Conservation (phyloP, 1,140 invertebrate genomes). For the Marisa cornuarietis region DNA sequence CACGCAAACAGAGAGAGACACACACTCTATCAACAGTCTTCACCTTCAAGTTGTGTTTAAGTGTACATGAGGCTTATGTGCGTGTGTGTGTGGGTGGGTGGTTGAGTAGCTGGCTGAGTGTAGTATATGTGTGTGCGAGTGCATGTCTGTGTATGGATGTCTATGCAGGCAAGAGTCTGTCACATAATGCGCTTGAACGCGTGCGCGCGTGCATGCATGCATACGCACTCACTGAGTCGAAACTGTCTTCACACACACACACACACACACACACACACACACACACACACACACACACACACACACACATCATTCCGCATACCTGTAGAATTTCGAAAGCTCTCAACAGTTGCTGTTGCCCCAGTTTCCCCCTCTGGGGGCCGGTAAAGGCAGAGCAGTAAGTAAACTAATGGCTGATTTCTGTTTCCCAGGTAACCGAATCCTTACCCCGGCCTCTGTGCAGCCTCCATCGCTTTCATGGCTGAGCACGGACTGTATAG, state of each 20-base stretch:
- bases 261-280: background rate
- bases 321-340: background rate
- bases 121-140: slow-evolving; percentile 1
- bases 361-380: no score
- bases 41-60: background rate
- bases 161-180: background rate
- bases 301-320: background rate
- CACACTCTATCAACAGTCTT: background rate
- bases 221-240: background rate
- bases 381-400: background rate
- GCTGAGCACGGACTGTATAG: no score
- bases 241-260: background rate
- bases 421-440: no score
- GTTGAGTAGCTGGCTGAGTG: background rate
- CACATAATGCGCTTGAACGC: background rate
- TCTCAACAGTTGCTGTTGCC: no score
- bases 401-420: background rate
- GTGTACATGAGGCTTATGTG: background rate
- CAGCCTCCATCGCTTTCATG: no score
- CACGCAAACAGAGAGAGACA: background rate
- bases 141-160: background rate
- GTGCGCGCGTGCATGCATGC: background rate
- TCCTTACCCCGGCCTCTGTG: no score
- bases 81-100: background rate
- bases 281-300: slow-evolving; percentile 5